Conservation (phyloP, 2,888 invertebrate species). For the Argyra leucocephala region DNA sequence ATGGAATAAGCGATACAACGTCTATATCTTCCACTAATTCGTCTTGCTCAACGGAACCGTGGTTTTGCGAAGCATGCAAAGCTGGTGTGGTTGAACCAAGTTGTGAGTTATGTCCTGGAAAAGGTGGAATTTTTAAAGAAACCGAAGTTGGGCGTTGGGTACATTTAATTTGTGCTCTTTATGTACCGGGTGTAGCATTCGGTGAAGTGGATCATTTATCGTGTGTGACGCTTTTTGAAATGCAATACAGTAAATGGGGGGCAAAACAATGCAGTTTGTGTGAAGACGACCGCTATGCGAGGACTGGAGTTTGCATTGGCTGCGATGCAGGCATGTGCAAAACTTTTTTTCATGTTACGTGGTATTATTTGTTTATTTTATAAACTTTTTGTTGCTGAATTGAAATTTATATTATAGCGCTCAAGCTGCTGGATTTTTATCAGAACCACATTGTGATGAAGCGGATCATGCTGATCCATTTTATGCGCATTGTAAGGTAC, state of each 20-base stretch:
- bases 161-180: slow-evolving; percentile 93
- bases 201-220: slow-evolving; percentile 87
- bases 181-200: slow-evolving; percentile 94
- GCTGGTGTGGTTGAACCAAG: slow-evolving; percentile 79
- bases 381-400: background rate
- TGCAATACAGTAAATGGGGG: slow-evolving; percentile 96
- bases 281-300: slow-evolving; percentile 72
- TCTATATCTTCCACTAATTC: slow-evolving; percentile 89
- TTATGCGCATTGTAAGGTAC: slow-evolving; percentile 91
- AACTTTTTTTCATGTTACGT: slow-evolving; percentile 94
- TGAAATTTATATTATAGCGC: slow-evolving; percentile 53
- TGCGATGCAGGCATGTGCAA: slow-evolving; percentile 99
- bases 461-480: slow-evolving; percentile 92
- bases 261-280: slow-evolving; percentile 85
- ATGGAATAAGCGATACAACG: slow-evolving; percentile 85
- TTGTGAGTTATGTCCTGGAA: slow-evolving; percentile 93
- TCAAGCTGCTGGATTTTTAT: slow-evolving; percentile 82
- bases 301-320: slow-evolving; percentile 90
- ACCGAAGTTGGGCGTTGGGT: slow-evolving; percentile 98
- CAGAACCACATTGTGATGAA: slow-evolving; percentile 85
- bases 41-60: slow-evolving; percentile 91
- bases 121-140: slow-evolving; percentile 86
- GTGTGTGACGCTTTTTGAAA: slow-evolving; percentile 89
- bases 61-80: slow-evolving; percentile 98
- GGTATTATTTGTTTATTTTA: slow-evolving; percentile 47